phyloP scores from a whole-genome alignment of 2,888 invertebrate genomes.

The Craniophora ligustri region DNA sequence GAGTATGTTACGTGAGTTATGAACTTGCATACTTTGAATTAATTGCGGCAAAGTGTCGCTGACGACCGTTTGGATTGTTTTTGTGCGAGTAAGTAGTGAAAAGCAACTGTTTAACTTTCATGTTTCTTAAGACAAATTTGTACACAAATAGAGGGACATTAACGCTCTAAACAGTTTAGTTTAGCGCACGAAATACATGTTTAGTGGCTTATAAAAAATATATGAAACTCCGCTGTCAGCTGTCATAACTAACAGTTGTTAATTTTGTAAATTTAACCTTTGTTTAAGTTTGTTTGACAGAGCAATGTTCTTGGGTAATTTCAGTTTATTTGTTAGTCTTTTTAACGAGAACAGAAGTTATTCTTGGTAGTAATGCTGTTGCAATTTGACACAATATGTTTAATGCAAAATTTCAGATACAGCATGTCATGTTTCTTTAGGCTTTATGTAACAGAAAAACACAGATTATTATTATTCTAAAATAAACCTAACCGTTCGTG shows the following conservation, averaged over 20 bases:
- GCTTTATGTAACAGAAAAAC: no score
- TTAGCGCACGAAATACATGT: conserved; percentile 59
- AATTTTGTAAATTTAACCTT: conserved; percentile 23
- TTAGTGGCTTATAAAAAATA: conserved; percentile 58
- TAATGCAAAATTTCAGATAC: no score
- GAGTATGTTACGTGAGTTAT: conserved; percentile 80
- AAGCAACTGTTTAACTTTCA: conserved; percentile 66
- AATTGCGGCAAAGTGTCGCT: conserved; percentile 77
- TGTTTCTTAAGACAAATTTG: conserved; percentile 64
- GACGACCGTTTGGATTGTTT: conserved; percentile 79
- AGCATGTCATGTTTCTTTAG: no score
- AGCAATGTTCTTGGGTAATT: conserved; percentile 11
- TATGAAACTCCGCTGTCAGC: conserved; percentile 35
- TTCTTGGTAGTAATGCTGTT: background rate
- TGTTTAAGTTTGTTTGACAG: conserved; percentile 40
- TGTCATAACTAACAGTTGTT: conserved; percentile 47
- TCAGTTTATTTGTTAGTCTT: background rate
- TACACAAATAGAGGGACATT: conserved; percentile 62
- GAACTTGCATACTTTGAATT: conserved; percentile 83
- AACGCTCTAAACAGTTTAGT: conserved; percentile 64
- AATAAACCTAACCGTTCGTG: no score
- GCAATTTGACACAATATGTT: background rate
- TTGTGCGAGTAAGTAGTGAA: conserved; percentile 82
- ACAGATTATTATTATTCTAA: no score
- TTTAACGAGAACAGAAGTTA: conserved; percentile 1